phyloP scores from a whole-genome alignment of 2,113 vertebrate species.

The Chlamydotis undulata region DNA sequence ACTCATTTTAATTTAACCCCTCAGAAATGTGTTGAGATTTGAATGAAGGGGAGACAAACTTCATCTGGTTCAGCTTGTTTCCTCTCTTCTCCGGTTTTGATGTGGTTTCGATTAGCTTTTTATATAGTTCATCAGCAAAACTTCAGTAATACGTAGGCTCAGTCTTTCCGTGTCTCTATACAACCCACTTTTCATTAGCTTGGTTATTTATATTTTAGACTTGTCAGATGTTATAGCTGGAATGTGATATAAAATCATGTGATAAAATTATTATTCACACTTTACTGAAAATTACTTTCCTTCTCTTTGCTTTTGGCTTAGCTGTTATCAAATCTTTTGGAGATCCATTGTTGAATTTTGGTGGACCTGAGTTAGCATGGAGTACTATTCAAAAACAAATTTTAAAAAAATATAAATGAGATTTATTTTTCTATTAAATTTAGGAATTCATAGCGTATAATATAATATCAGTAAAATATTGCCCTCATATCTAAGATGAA shows the following conservation, averaged over 20 bases:
- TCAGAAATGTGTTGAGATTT: neutral
- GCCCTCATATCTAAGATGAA: neutral
- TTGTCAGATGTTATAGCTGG: neutral
- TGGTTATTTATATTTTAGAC: neutral
- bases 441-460: neutral
- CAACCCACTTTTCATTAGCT: neutral
- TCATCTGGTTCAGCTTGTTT: neutral
- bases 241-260: neutral
- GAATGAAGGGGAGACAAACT: neutral
- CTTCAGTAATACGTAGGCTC: neutral
- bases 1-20: too few species aligned
- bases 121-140: neutral
- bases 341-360: neutral
- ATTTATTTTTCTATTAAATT: neutral
- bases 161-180: neutral
- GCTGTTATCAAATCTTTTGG: neutral
- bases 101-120: neutral
- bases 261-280: neutral
- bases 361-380: neutral
- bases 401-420: too few species aligned
- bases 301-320: neutral
- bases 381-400: neutral
- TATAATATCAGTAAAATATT: neutral
- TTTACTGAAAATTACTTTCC: neutral
- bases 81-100: neutral